These are phyloP conservation scores for Parnassius orleans DNA, from an alignment of 2,888 invertebrate species.

Conservation along the genomic window DNA sequence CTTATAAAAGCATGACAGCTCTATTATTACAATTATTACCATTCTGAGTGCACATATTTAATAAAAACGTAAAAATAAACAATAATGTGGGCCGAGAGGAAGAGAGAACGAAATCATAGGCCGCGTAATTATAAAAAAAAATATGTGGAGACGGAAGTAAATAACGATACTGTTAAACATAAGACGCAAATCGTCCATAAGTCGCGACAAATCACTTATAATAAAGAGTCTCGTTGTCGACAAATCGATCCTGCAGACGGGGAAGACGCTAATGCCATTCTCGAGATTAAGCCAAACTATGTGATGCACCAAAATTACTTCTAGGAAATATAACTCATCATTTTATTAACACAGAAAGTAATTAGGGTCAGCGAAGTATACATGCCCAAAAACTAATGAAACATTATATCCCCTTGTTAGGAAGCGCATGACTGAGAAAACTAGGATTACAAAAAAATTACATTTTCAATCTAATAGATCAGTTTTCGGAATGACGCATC, in stretches of 20 bases:
- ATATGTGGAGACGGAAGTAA: constrained; percentile 13
- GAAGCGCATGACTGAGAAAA: constrained; percentile 74
- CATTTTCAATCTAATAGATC: constrained; percentile 61
- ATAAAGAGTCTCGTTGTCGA: constrained; percentile 9
- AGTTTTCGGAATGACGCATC: constrained; percentile 65
- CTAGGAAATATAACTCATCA: constrained; percentile 59
- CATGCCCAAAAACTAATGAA: constrained; percentile 78
- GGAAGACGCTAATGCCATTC: constrained; percentile 65
- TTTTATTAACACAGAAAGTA: constrained; percentile 55
- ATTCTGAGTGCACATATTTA: constrained; percentile 73
- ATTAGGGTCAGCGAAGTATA: constrained; percentile 73
- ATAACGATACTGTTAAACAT: constrained; percentile 23
- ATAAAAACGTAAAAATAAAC: constrained; percentile 44
- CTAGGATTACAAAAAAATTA: constrained; percentile 66
- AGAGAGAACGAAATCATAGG: constrained; percentile 47
- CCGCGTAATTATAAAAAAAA: constrained; percentile 3
- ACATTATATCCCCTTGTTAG: constrained; percentile 74
- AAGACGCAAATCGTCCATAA: constrained; percentile 25
- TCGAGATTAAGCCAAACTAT: constrained; percentile 72
- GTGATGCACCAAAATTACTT: constrained; percentile 74
- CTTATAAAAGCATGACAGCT: constrained; percentile 80
- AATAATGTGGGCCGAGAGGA: constrained; percentile 70
- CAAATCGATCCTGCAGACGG: constrained; percentile 54
- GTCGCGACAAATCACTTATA: constrained; percentile 20
- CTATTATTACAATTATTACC: constrained; percentile 69